These are phyloP conservation scores for Xenopus petersii DNA, from an alignment of 2,797 vertebrate species.

Conservation along the genomic window DNA sequence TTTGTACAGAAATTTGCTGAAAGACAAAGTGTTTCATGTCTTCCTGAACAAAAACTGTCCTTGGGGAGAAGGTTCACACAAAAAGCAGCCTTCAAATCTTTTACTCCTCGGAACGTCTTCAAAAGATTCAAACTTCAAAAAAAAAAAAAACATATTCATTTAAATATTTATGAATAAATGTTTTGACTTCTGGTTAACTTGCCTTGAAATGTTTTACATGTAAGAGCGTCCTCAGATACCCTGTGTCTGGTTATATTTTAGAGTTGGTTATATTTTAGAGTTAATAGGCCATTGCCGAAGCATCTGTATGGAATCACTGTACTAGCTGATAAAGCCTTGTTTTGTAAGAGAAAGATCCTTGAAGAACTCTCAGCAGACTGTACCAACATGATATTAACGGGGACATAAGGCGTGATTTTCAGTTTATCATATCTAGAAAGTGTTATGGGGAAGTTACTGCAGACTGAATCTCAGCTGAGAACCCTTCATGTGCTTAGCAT, in stretches of 20 bases:
- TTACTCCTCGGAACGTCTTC: conserved; percentile 15
- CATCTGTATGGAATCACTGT: neutral
- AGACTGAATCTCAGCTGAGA: too few species aligned
- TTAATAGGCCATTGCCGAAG: neutral
- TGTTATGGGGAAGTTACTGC: too few species aligned
- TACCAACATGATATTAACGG: too few species aligned
- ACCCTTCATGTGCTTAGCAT: too few species aligned
- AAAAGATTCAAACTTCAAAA: conserved; percentile 36
- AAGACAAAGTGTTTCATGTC: conserved; percentile 31
- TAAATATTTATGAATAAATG: conserved; percentile 41
- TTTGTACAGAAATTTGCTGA: conserved; percentile 16
- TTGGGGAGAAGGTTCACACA: conserved; percentile 41
- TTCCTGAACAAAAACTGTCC: conserved; percentile 38
- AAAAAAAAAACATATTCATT: conserved; percentile 7
- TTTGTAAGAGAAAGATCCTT: neutral
- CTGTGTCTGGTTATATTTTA: neutral
- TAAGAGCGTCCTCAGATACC: neutral
- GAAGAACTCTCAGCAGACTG: neutral
- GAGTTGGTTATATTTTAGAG: neutral
- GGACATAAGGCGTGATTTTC: too few species aligned
- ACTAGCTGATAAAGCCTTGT: conserved; percentile 3
- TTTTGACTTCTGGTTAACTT: conserved; percentile 40
- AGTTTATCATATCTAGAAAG: too few species aligned
- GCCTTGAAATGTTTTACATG: conserved; percentile 10
- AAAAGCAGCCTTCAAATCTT: conserved; percentile 29